Percentiles rank a stretch among this genome's conserved stretches.
These are phyloP conservation scores for Caenorhabditis afra DNA, from an alignment of 2,888 invertebrate species.

Conservation along the genomic window DNA sequence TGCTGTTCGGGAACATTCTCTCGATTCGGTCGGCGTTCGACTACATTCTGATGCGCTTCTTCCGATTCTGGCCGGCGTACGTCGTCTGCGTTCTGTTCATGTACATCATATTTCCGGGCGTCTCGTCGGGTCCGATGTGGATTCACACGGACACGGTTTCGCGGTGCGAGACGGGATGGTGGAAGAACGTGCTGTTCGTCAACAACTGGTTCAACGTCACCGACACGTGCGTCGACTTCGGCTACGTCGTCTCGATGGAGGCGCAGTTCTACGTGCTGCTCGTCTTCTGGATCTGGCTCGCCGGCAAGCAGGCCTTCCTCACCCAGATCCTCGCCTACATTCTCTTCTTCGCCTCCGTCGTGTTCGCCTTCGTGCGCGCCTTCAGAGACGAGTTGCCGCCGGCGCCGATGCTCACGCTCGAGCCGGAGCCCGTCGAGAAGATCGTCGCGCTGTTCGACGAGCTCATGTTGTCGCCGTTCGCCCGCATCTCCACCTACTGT, in stretches of 20 bases:
- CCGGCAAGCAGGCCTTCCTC: conserved; percentile 35
- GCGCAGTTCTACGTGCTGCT: conserved; percentile 75
- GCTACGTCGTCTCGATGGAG: conserved; percentile 76
- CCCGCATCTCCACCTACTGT: conserved; percentile 59
- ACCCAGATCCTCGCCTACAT: conserved; percentile 46
- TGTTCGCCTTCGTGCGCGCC: conserved; percentile 55
- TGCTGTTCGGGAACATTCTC: conserved; percentile 61
- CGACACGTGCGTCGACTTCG: conserved; percentile 78
- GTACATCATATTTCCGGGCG: conserved; percentile 69
- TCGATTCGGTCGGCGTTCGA: conserved; percentile 33
- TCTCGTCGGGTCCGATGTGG: conserved; percentile 80
- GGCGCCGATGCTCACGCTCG: conserved; percentile 69
- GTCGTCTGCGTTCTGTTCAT: conserved; percentile 74
- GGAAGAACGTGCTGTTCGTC: conserved; percentile 79
- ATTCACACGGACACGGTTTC: conserved; percentile 74
- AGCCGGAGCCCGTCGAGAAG: conserved; percentile 65
- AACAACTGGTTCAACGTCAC: conserved; percentile 78
- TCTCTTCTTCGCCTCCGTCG: conserved; percentile 40
- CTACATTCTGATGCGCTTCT: conserved; percentile 53
- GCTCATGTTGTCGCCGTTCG: conserved; percentile 54
- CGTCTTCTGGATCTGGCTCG: conserved; percentile 65
- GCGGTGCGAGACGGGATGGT: conserved; percentile 76
- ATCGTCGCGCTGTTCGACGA: conserved; percentile 50
- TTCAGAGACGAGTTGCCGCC: conserved; percentile 63
- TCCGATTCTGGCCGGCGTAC: conserved; percentile 76